phyloP scores from a whole-genome alignment of 2,113 vertebrate genomes.

The Turnix velox region DNA sequence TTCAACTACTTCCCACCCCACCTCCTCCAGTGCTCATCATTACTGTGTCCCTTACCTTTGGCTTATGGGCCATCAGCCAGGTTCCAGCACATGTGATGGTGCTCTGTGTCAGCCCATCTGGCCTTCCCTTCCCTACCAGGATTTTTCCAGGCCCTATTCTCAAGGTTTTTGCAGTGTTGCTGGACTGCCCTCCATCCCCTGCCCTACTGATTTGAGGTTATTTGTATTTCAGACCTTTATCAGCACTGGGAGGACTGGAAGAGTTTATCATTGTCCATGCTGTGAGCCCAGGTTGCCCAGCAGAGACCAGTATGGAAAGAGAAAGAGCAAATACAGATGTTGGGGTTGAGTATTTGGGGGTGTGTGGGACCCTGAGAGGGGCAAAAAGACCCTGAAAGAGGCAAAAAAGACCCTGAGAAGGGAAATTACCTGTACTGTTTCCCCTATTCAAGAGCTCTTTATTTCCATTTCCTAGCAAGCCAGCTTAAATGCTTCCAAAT shows the following conservation, averaged over 20 bases:
- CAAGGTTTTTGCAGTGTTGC: background rate
- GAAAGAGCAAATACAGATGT: background rate
- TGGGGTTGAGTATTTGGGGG: fast-evolving
- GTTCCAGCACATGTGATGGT: background rate
- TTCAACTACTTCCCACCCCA: background rate
- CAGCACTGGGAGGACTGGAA: no score
- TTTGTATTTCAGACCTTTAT: background rate
- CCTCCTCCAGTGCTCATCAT: background rate
- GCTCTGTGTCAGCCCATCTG: background rate
- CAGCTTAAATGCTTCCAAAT: background rate
- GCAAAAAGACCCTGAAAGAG: background rate
- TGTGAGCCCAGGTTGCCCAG: background rate
- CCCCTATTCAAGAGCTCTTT: background rate
- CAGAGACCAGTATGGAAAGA: background rate
- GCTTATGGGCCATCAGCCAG: background rate
- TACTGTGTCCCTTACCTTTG: background rate
- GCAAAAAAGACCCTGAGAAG: background rate
- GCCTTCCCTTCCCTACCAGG: background rate
- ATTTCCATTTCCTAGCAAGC: background rate
- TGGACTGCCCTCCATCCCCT: background rate
- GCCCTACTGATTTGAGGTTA: background rate
- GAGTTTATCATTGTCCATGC: background rate
- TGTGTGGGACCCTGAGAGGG: background rate
- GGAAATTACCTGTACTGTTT: background rate
- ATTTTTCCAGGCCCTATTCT: background rate